These are phyloP conservation scores for Megaceryle alcyon DNA, from an alignment of 2,797 vertebrate genomes.

Conservation along the genomic window DNA sequence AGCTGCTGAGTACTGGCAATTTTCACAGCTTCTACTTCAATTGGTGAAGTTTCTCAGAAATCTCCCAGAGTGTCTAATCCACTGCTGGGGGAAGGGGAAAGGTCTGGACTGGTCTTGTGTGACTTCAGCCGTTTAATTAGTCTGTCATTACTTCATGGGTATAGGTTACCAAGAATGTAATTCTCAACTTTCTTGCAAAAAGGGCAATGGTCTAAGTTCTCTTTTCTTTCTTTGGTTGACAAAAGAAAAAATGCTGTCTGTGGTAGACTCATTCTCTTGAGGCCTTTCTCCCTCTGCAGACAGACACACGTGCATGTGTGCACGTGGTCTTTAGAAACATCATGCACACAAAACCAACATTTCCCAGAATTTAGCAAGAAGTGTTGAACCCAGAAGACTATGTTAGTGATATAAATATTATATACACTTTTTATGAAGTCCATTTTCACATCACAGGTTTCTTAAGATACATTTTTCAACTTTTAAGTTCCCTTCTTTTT, in stretches of 20 bases:
- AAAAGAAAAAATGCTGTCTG: background rate
- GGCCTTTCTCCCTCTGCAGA: background rate
- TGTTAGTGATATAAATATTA: conserved; percentile 20
- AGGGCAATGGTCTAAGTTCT: background rate
- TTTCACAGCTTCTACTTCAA: conserved; percentile 4
- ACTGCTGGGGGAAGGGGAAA: background rate
- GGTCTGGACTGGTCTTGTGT: conserved; percentile 24
- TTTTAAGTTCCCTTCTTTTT: conserved; percentile 4
- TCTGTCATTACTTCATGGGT: conserved; percentile 50
- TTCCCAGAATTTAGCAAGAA: conserved; percentile 36
- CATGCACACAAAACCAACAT: background rate
- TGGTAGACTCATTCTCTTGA: background rate
- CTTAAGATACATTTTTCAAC: conserved; percentile 39
- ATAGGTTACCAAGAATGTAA: conserved; percentile 38
- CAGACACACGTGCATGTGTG: background rate
- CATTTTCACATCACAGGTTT: conserved; percentile 51
- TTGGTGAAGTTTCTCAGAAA: conserved; percentile 13
- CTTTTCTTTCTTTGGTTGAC: conserved; percentile 27
- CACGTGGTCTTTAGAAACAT: background rate
- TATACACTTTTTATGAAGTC: conserved; percentile 31
- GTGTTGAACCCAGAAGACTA: background rate
- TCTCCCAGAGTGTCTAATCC: conserved; percentile 10
- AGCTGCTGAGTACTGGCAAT: background rate
- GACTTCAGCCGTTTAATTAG: conserved; percentile 55
- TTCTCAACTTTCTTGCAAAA: conserved; percentile 13